phyloP scores from a whole-genome alignment of 2,113 vertebrate genomes.

The Perccottus glenii region DNA sequence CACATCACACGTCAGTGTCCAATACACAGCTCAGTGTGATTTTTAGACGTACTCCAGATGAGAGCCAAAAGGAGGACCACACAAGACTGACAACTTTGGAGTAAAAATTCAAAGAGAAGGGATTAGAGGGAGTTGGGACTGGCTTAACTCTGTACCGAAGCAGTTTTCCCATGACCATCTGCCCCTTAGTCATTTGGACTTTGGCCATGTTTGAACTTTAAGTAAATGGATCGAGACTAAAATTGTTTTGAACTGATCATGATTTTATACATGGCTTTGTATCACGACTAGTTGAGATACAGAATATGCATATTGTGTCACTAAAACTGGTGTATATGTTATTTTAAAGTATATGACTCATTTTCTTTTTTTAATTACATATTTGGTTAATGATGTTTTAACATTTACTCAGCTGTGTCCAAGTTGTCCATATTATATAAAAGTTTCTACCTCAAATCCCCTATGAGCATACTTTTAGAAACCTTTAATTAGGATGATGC shows the following conservation, averaged over 20 bases:
- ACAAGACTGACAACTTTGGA: conserved; percentile 1
- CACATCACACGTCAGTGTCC: conserved; percentile 17
- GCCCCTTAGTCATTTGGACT: conserved; percentile 1
- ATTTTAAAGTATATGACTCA: too few relatives aligned
- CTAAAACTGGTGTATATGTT: too few relatives aligned
- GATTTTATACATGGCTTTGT: not conserved
- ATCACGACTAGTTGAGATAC: too few relatives aligned
- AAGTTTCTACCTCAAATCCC: conserved; percentile 9
- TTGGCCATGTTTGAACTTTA: not conserved
- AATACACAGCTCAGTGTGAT: conserved; percentile 26
- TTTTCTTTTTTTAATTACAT: too few relatives aligned
- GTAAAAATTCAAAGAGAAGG: conserved; percentile 7
- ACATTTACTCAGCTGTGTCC: too few relatives aligned
- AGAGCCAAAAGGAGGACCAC: conserved; percentile 19
- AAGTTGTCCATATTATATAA: too few relatives aligned
- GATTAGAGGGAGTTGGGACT: conserved; percentile 7
- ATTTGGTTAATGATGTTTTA: too few relatives aligned
- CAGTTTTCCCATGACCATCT: conserved; percentile 7
- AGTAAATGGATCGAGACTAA: not conserved
- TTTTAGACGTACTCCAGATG: conserved; percentile 17
- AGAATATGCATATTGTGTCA: too few relatives aligned
- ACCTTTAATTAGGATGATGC: conserved; percentile 21
- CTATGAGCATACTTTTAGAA: conserved; percentile 14
- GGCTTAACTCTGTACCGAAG: conserved; percentile 2
- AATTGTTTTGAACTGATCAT: not conserved